Evolutionary conservation across 1,140 invertebrate species (phyloP), one percentile per base, ranked within the genome.

Genomic region (Brachionus paranguensis): DNA sequence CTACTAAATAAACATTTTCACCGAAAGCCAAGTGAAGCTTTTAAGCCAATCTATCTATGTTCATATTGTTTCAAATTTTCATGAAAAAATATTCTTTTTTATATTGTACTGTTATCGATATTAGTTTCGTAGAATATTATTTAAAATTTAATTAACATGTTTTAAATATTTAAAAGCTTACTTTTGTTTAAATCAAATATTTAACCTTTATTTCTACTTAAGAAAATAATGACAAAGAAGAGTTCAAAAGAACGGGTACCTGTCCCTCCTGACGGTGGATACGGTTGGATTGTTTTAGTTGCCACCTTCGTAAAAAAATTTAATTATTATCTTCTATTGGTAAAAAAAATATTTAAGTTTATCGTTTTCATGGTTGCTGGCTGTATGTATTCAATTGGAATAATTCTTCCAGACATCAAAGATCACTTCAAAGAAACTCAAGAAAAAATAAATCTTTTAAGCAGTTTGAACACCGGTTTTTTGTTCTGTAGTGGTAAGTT

Each of bases 341-440:
- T 7, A 0, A 0, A n/a, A 6, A 37, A 29, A 29, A 1, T 7
- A 37, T 7, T 7, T 37, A 37, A 70, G 60, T 43, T 84, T 41
- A 50, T 84, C 7, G 20, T 41, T 74, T 72, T 84, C 43, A 84
- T 84, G 20, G 70, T 84, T 60, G 81, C 70, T 74, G 81, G 81
- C 20, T 68, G 60, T 29, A 84, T 72, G 65, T 84, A 70, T 29
- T 43, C 37, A 11, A 29, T 84, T 20, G 81, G 81, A 29, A 33
- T 72, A 3, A 27, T 84, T 29, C 20, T 84, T 17, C 45, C 64
- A 2, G 60, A 72, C 14, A 47, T 84, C 11, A 74, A 33, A 37
- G 43, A 70, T 4, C 2, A 84, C 14, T 84, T 43, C 41, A 45
- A 37, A n/a, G 65, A 37, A 43, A 50, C 64, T 12, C 60, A 60